Evolutionary conservation across 2,888 invertebrate species (phyloP).

Genomic region (Alloscopus bannaensis): DNA sequence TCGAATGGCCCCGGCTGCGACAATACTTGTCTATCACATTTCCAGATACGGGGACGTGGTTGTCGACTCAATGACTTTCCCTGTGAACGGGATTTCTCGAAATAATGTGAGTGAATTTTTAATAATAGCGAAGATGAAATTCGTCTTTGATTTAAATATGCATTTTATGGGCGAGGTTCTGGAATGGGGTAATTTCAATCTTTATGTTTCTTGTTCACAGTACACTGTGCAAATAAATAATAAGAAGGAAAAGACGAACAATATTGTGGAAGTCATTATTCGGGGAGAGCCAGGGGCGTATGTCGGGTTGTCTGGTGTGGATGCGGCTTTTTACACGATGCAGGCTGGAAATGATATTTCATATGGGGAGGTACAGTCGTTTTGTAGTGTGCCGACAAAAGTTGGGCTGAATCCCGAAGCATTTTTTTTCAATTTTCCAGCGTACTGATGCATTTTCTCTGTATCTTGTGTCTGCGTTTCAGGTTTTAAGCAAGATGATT

Average conservation of each 20-base stretch:
- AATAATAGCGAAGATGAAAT: neutral
- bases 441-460: no score
- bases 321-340: constrained; percentile 92
- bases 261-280: constrained; percentile 94
- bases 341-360: constrained; percentile 94
- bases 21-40: constrained; percentile 91
- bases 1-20: constrained; percentile 95
- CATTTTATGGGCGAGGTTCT: constrained; percentile 32
- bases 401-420: no score
- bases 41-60: constrained; percentile 88
- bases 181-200: neutral
- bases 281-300: constrained; percentile 96
- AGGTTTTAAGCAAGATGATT: constrained; percentile 91
- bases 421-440: no score
- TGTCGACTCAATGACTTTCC: constrained; percentile 96
- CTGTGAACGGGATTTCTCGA: constrained; percentile 94
- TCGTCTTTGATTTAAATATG: neutral
- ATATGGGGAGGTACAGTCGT: constrained; percentile 84
- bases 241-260: constrained; percentile 94
- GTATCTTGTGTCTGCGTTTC: constrained; percentile 57
- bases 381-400: no score
- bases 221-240: constrained; percentile 92
- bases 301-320: constrained; percentile 93
- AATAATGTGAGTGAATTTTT: constrained; percentile 80
- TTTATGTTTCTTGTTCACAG: constrained; percentile 75